Percentiles rank a stretch among this genome's conserved stretches.
Evolutionary conservation across 2,113 vertebrate genomes (phyloP).

Genomic region (Pterocles orientalis): DNA sequence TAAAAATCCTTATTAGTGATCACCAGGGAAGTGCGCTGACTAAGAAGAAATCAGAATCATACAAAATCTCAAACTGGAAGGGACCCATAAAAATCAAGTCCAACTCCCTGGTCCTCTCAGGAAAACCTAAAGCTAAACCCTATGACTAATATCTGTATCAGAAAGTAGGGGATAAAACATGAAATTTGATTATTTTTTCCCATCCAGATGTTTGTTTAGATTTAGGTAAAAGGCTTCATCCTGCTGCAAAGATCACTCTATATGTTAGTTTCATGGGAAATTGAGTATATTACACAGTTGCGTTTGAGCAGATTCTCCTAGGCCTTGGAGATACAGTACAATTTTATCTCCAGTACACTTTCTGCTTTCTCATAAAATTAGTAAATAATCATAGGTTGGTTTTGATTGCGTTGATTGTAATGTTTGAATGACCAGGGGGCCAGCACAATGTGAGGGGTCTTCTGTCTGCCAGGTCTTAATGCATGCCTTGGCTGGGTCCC

Average conservation of each 20-base stretch:
- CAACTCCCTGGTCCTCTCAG: not conserved
- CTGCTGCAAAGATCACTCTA: not conserved
- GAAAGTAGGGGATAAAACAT: not conserved
- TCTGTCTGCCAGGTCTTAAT: not conserved
- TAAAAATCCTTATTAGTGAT: not conserved
- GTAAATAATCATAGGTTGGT: not conserved
- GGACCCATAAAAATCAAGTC: not conserved
- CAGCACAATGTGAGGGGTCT: fast-evolving
- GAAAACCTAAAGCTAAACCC: not conserved
- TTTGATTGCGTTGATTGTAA: not conserved
- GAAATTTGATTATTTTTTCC: not conserved
- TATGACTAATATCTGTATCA: not conserved
- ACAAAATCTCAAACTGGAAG: not conserved
- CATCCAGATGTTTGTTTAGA: not conserved
- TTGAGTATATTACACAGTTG: not conserved
- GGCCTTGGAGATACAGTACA: not conserved
- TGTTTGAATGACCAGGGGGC: not conserved
- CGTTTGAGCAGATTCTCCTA: not conserved
- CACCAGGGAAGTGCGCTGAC: not conserved
- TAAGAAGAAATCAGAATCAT: not conserved
- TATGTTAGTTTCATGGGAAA: not conserved
- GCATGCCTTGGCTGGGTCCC: not conserved
- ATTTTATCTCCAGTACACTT: not conserved
- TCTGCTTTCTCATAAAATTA: not conserved
- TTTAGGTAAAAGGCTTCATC: not conserved